Evolutionary conservation across 1,140 invertebrate genomes (phyloP).

Genomic region (Diplogasteroides magnus): DNA sequence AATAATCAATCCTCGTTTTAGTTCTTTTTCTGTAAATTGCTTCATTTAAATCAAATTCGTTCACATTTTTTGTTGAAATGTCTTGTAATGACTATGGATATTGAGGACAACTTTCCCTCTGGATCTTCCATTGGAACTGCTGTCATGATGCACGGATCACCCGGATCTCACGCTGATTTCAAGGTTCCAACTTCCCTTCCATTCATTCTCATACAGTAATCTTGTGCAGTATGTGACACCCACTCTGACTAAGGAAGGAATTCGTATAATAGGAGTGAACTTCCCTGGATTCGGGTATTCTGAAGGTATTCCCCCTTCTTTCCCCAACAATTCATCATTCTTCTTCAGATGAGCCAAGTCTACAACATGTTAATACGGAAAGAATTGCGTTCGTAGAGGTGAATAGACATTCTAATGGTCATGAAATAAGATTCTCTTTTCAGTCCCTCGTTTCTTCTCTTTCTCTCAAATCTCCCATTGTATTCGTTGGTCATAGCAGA

Average conservation of each 20-base stretch:
- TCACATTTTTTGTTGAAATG: no score
- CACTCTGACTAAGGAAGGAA: neutral
- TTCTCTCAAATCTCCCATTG: neutral
- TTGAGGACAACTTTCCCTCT: conserved; percentile 7
- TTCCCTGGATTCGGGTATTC: conserved; percentile 17
- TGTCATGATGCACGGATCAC: conserved; percentile 12
- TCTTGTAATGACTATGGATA: no score
- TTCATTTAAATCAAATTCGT: no score
- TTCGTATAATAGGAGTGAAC: conserved; percentile 14
- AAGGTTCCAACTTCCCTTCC: no score
- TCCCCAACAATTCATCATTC: no score
- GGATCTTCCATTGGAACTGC: conserved; percentile 7
- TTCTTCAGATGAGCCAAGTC: conserved; percentile 6
- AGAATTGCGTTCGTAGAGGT: neutral
- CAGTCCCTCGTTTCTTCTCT: neutral
- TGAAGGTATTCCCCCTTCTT: conserved; percentile 1
- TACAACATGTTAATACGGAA: neutral
- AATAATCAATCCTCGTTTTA: no score
- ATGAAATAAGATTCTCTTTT: neutral
- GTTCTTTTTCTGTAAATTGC: no score
- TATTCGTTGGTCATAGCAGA: neutral
- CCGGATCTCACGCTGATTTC: conserved; percentile 21
- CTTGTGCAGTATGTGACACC: conserved; percentile 6
- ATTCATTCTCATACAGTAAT: no score
- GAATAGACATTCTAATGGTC: neutral